A percentile compares a stretch with the other conserved stretches of the same genome.
phyloP scores from a whole-genome alignment of 1,140 invertebrate genomes.

The Drosophila yakuba region DNA sequence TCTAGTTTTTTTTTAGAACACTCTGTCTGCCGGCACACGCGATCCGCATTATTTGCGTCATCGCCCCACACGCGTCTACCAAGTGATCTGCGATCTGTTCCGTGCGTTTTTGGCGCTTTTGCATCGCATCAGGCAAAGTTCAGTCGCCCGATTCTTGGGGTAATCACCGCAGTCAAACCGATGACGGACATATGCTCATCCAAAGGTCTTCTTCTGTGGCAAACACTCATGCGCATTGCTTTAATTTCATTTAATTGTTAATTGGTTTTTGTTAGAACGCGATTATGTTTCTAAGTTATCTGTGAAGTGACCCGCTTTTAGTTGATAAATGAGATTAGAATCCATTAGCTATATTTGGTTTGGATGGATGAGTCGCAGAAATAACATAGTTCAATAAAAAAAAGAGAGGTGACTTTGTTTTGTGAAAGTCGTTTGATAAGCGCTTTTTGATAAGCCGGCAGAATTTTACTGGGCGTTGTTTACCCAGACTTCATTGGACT shows the following conservation, averaged over 20 bases:
- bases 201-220: conserved; percentile 24
- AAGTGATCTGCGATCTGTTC: conserved; percentile 65
- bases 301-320: conserved; percentile 7
- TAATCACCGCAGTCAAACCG: conserved; percentile 6
- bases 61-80: conserved; percentile 61
- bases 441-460: conserved; percentile 27
- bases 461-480: conserved; percentile 31
- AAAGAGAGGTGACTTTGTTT: conserved; percentile 20
- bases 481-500: neutral
- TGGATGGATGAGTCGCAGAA: neutral
- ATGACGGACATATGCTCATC: conserved; percentile 19
- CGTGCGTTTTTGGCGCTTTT: conserved; percentile 47
- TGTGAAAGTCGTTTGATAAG: conserved; percentile 21
- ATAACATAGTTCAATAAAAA: conserved; percentile 20
- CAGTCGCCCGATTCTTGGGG: conserved; percentile 24
- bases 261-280: conserved; percentile 19
- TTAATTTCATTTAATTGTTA: conserved; percentile 47
- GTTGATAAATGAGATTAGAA: conserved; percentile 22
- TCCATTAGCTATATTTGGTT: too few species aligned
- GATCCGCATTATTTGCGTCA: conserved; percentile 69
- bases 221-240: conserved; percentile 31
- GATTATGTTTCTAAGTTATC: conserved; percentile 11
- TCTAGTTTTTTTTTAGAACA: too few species aligned
- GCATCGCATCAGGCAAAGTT: conserved; percentile 55
- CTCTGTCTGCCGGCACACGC: conserved; percentile 39